Evolutionary conservation across 1,140 invertebrate genomes (phyloP).

Genomic region (Papilio helenus): DNA sequence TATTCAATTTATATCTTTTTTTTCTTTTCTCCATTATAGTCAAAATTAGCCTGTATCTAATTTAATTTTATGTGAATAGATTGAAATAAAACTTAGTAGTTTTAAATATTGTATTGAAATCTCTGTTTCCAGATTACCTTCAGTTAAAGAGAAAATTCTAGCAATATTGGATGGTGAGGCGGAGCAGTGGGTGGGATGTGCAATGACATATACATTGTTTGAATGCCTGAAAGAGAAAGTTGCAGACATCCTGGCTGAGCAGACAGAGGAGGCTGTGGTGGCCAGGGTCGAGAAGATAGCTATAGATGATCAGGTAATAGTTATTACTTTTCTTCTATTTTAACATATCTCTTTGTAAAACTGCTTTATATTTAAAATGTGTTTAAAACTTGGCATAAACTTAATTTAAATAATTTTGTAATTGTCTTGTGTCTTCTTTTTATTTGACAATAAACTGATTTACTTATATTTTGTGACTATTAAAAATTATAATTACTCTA

Average conservation of each 20-base stretch:
- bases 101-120: neutral
- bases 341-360: no score
- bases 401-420: no score
- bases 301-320: constrained; percentile 75
- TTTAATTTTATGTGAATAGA: no score
- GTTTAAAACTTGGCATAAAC: no score
- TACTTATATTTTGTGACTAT: neutral
- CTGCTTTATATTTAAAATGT: no score
- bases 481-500: neutral
- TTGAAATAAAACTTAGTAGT: no score
- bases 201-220: constrained; percentile 97
- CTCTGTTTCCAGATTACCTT: constrained; percentile 84
- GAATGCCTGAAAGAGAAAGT: constrained; percentile 95
- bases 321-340: no score
- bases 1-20: no score
- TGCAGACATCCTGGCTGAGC: constrained; percentile 87
- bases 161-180: constrained; percentile 88
- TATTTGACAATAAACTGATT: no score
- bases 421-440: no score
- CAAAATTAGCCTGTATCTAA: no score
- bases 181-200: constrained; percentile 91
- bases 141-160: constrained; percentile 89
- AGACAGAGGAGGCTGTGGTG: constrained; percentile 84
- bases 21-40: neutral
- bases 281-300: constrained; percentile 79